Evolutionary conservation across 2,888 invertebrate species (phyloP).

Genomic region (Morinoia aosen): DNA sequence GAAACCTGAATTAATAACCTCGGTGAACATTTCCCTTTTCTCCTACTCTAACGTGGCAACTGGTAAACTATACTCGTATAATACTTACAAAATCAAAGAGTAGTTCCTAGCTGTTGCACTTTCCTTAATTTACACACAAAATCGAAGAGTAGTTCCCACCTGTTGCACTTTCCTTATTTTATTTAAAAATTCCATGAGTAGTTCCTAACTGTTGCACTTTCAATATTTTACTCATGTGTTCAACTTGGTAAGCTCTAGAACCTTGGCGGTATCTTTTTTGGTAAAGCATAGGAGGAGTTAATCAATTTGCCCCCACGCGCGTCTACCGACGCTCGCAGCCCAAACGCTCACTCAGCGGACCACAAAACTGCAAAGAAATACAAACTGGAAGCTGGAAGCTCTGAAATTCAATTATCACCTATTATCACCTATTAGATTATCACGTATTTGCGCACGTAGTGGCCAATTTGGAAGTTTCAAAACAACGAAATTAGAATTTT

Average conservation of each 20-base stretch:
- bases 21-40: neutral
- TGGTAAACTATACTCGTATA: neutral
- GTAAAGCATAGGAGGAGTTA: no score
- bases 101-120: no score
- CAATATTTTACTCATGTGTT: neutral
- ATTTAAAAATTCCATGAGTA: no score
- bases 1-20: neutral
- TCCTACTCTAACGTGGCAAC: no score
- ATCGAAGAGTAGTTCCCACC: no score
- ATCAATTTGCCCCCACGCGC: neutral
- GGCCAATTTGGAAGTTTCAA: neutral
- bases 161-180: no score
- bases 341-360: neutral
- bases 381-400: neutral
- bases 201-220: no score
- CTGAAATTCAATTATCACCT: neutral
- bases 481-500: neutral
- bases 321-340: neutral
- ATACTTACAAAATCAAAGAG: neutral
- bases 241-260: no score
- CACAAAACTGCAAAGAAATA: neutral
- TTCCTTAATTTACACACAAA: neutral
- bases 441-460: neutral
- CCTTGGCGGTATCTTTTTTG: no score
- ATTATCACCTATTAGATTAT: neutral